A percentile compares a stretch with the other conserved stretches of the same genome.
Evolutionary conservation across 2,113 vertebrate genomes (phyloP).

Genomic region (Haemorhous mexicanus): DNA sequence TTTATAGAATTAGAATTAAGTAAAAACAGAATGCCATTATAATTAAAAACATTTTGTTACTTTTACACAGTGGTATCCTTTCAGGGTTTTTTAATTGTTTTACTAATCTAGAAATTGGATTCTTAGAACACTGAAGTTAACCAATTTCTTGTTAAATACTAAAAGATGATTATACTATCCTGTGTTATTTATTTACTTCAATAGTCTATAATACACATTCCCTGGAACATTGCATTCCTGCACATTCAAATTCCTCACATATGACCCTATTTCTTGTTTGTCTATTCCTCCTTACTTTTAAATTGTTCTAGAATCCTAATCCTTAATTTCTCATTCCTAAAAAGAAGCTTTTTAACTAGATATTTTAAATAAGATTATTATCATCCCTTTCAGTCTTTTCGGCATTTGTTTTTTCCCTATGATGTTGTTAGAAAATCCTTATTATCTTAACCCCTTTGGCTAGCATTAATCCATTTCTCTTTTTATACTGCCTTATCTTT

Average conservation of each 20-base stretch:
- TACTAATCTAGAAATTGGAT: background rate
- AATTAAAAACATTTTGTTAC: background rate
- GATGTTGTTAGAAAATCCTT: conserved; percentile 48
- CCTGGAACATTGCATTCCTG: background rate
- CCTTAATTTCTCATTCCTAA: background rate
- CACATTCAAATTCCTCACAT: background rate
- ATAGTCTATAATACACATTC: background rate
- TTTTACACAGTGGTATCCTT: background rate
- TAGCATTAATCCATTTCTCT: conserved; percentile 47
- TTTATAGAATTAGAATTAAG: background rate
- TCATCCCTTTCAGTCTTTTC: background rate
- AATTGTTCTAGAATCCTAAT: background rate
- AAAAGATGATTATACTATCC: background rate
- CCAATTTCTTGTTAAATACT: background rate
- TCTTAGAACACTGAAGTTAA: background rate
- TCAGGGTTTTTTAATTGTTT: background rate
- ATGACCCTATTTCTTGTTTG: background rate
- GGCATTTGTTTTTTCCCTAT: background rate
- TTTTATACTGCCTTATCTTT: conserved; percentile 56
- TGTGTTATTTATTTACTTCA: background rate
- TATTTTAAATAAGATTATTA: conserved; percentile 38
- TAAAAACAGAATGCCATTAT: background rate
- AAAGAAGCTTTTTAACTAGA: background rate
- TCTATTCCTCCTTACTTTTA: background rate
- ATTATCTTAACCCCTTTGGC: conserved; percentile 57